Evolutionary conservation across 2,113 vertebrate species (phyloP).

Genomic region (Deroptyus accipitrinus): DNA sequence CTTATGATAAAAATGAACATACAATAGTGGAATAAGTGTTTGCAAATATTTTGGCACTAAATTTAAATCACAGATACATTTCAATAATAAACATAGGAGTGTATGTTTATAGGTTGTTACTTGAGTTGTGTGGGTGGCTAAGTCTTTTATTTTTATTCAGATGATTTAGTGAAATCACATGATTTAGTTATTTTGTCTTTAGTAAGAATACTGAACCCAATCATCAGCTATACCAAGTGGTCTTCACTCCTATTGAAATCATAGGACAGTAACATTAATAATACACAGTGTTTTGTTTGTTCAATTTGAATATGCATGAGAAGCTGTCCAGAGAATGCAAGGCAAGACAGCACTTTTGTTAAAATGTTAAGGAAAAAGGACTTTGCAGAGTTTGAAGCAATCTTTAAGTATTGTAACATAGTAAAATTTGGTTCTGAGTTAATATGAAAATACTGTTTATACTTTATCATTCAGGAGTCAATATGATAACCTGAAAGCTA

Average conservation of each 20-base stretch:
- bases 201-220: not conserved
- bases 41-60: conserved; percentile 44
- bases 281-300: not conserved
- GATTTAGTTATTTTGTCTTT: not conserved
- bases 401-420: not conserved
- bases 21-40: conserved; percentile 7
- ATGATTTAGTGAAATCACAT: not conserved
- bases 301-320: conserved; percentile 68
- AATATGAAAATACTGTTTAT: not conserved
- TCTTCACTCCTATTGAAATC: not conserved
- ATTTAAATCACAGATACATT: conserved; percentile 22
- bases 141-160: conserved; percentile 23
- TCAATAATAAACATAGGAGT: conserved; percentile 8
- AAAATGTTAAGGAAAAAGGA: not conserved
- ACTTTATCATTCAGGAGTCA: not conserved
- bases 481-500: not conserved
- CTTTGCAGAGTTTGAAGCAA: not conserved
- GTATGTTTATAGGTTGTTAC: not conserved
- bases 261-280: conserved; percentile 40
- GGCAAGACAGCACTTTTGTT: not conserved
- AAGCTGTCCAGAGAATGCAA: conserved; percentile 58
- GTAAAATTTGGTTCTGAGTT: not conserved
- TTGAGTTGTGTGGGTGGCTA: not conserved
- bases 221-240: not conserved
- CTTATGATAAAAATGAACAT: not conserved